Evolutionary conservation across 2,113 vertebrate species (phyloP).

Genomic region (Ammospiza caudacuta): DNA sequence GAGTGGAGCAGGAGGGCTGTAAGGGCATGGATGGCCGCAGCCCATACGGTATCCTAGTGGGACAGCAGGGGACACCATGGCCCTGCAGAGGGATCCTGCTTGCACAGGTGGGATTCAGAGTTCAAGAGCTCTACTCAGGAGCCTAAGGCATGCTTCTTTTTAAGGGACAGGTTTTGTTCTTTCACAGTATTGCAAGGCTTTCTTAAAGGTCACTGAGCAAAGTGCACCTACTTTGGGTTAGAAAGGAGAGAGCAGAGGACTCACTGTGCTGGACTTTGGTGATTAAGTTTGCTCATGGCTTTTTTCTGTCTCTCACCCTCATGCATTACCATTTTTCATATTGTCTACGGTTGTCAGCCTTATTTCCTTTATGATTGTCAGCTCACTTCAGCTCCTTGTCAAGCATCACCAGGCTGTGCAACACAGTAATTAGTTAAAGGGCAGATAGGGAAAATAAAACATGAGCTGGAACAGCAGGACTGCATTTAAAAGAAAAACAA

Average conservation of each 20-base stretch:
- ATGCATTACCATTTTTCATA: neutral
- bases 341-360: neutral
- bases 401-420: neutral
- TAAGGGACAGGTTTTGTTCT: neutral
- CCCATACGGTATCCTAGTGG: neutral
- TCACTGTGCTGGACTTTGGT: neutral
- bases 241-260: neutral
- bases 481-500: slow-evolving; percentile 26
- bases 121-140: neutral
- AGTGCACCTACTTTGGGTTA: neutral
- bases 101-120: neutral
- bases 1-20: fast-evolving
- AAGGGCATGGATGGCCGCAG: neutral
- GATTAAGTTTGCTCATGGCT: neutral
- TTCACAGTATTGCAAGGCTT: neutral
- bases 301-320: neutral
- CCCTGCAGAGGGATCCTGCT: neutral
- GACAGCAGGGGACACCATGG: fast-evolving
- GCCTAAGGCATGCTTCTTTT: neutral
- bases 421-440: neutral
- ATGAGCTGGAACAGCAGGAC: neutral
- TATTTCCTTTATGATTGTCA: neutral
- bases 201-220: neutral
- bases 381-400: neutral
- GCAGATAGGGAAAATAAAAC: slow-evolving; percentile 3